phyloP scores from a whole-genome alignment of 2,888 invertebrate species.

The Platerodrilus igneus region DNA sequence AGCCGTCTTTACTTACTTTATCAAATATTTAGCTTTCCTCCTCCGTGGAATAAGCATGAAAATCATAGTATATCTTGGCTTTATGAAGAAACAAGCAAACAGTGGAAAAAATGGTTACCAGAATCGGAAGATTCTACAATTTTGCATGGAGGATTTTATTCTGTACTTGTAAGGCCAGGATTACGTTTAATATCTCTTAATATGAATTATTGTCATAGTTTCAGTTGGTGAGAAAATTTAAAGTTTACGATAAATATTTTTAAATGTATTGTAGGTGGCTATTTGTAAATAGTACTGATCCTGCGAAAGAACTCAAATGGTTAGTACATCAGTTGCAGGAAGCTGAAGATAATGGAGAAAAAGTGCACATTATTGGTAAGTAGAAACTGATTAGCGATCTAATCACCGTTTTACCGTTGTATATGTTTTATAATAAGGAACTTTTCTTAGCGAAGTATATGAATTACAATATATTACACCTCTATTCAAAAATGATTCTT shows the following conservation, averaged over 20 bases:
- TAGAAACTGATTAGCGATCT: no score
- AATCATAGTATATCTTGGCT: constrained; percentile 85
- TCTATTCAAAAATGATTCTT: no score
- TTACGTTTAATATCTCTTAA: constrained; percentile 89
- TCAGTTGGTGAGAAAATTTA: constrained; percentile 68
- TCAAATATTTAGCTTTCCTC: constrained; percentile 68
- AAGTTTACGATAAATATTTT: constrained; percentile 4
- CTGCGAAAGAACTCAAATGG: constrained; percentile 92
- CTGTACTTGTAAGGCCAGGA: constrained; percentile 81
- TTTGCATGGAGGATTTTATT: constrained; percentile 84
- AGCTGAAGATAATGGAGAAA: constrained; percentile 87
- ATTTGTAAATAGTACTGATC: constrained; percentile 92
- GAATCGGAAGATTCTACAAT: constrained; percentile 77
- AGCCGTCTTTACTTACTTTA: background rate
- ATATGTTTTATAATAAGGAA: no score
- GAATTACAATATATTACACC: no score
- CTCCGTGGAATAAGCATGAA: constrained; percentile 75
- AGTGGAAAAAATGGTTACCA: constrained; percentile 90
- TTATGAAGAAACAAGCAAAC: constrained; percentile 78
- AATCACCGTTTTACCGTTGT: no score
- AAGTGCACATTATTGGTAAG: constrained; percentile 87
- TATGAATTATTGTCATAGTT: constrained; percentile 92
- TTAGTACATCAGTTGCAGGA: constrained; percentile 85
- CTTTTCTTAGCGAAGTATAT: no score
- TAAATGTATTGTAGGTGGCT: constrained; percentile 73